phyloP scores from a whole-genome alignment of 2,113 vertebrate species.

The Motacilla alba region DNA sequence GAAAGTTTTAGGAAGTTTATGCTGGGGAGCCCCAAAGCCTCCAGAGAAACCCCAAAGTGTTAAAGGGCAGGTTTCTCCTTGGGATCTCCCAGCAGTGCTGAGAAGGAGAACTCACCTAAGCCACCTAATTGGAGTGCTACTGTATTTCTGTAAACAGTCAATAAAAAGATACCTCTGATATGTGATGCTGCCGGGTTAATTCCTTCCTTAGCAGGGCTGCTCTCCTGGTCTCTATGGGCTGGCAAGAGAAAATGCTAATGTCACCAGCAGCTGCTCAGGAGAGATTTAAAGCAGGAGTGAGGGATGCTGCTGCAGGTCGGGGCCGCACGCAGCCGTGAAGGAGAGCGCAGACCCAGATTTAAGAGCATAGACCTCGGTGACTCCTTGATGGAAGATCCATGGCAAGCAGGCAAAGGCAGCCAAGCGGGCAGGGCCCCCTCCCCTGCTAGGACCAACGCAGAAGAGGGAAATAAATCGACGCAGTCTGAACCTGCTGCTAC shows the following conservation, averaged over 20 bases:
- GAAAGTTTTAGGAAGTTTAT: neutral
- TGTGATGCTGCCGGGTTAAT: neutral
- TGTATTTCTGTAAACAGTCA: slow-evolving; percentile 55
- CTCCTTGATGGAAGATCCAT: neutral
- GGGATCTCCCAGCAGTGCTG: neutral
- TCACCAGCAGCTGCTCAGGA: neutral
- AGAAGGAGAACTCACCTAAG: neutral
- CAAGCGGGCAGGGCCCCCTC: neutral
- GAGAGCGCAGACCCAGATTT: neutral
- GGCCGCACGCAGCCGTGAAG: neutral
- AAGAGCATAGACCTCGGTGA: neutral
- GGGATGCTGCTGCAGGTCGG: neutral
- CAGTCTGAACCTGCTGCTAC: neutral
- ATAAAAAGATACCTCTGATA: slow-evolving; percentile 69
- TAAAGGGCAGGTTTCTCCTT: neutral
- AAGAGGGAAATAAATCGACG: neutral
- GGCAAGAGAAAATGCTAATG: neutral
- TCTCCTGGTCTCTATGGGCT: neutral
- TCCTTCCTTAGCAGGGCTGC: neutral
- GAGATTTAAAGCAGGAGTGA: neutral
- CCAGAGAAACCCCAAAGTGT: neutral
- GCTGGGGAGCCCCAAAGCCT: neutral
- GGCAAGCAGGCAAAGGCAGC: neutral
- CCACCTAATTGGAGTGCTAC: slow-evolving; percentile 24
- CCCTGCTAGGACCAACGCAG: neutral